Evolutionary conservation across 2,888 invertebrate genomes (phyloP), one percentile per base, ranked within the genome.

Genomic region (Spodoptera exigua): DNA sequence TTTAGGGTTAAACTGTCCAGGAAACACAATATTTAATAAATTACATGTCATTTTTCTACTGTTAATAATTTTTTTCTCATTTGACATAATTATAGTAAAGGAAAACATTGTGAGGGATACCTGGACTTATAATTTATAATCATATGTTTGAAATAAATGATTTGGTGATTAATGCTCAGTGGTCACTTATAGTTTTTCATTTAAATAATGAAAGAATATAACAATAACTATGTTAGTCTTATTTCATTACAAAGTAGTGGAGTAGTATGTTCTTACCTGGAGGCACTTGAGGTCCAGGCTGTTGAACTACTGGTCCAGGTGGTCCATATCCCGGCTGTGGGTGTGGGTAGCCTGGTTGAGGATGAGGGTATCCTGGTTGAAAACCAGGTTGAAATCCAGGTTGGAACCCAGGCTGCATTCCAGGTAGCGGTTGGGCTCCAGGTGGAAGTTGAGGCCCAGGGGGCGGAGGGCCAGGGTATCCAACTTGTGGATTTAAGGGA

Each of bases 351-450:
- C 81, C 81, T 5, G 60, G 70, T 80, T 83, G 87, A 13, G 83
- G 83, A 14, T 83, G 83, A 17, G 86, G 86, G 37, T 87, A 89
- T 0, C 84, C 89, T 81, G 85, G 94, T 52, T 88, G 89, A 43
- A 79, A 89, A 0, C 91, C 90, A 4, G 89, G 87, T 46, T 90
- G 91, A 45, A 84, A 86, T 0, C 90, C 90, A 17, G 90, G 89
- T 55, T 91, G 92, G 40, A 86, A 89, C 0, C 91, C 91, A n/a
- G 84, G 78, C 43, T 92, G 92, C 87, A 90, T 88, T 37, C 91
- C 92, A 13, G 91, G 90, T 41, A 89, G 51, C 4, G 90, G 89
- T 48, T 90, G 92, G 18, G 88, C 85, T 11, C 90, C 90, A 17
- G 90, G 91, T 14, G 90, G 90, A 12, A 88, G 70, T 40, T 74